phyloP scores from a whole-genome alignment of 2,113 vertebrate genomes.

The Sterrhoptilus dennistouni region DNA sequence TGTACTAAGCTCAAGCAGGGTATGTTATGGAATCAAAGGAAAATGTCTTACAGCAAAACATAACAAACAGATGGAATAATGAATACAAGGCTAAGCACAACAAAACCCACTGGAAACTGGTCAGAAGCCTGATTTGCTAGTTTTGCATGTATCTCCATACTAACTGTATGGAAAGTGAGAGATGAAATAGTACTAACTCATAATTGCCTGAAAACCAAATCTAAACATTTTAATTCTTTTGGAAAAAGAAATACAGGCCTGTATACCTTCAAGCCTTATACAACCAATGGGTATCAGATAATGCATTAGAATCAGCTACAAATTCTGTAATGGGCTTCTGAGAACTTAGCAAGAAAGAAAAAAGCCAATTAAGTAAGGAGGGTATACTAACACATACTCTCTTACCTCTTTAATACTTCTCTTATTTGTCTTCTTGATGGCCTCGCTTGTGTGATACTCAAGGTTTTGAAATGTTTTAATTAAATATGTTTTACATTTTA shows the following conservation, averaged over 20 bases:
- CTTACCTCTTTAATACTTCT: background rate
- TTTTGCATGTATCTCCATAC: background rate
- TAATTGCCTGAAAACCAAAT: background rate
- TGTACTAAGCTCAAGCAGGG: background rate
- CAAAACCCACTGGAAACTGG: background rate
- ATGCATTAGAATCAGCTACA: background rate
- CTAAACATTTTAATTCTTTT: background rate
- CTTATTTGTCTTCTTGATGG: background rate
- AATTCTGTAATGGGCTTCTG: background rate
- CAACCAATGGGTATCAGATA: background rate
- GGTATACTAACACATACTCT: background rate
- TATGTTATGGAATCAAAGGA: background rate
- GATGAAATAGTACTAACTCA: background rate
- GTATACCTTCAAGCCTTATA: background rate
- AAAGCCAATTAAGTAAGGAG: background rate
- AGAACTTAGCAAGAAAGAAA: background rate
- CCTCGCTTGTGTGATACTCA: fast-evolving
- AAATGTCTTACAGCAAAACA: background rate
- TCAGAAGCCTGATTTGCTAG: background rate
- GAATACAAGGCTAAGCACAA: background rate
- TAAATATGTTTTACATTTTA: background rate
- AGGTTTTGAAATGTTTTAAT: background rate
- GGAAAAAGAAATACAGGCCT: background rate
- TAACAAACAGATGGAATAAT: background rate
- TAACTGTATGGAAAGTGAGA: background rate